phyloP scores from a whole-genome alignment of 2,797 vertebrate species.

The Coendou prehensilis region DNA sequence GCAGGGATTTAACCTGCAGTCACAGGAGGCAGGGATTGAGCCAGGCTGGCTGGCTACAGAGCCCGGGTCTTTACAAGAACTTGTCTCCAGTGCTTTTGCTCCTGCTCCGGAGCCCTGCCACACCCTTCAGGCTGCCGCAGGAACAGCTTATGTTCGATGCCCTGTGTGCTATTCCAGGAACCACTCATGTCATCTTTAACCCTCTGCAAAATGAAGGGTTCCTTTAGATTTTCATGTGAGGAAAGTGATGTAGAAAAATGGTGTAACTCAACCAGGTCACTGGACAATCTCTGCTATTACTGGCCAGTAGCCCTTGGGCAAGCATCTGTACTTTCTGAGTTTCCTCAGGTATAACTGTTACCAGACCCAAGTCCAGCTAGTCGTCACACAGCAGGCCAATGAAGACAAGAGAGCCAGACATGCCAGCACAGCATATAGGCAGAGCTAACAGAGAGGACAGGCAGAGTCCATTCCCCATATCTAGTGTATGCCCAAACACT shows the following conservation, averaged over 20 bases:
- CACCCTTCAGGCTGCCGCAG: not conserved
- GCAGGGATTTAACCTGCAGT: not conserved
- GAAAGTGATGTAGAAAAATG: not conserved
- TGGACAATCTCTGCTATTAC: not conserved
- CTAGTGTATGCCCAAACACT: not conserved
- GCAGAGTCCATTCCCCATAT: too few species aligned
- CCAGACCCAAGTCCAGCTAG: not conserved
- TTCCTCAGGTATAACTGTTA: not conserved
- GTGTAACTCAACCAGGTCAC: rapidly evolving
- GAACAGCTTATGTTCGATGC: not conserved
- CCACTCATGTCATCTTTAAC: not conserved
- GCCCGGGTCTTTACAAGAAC: not conserved
- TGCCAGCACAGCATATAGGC: not conserved
- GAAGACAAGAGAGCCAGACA: not conserved
- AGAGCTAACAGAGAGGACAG: not conserved
- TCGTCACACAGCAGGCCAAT: not conserved
- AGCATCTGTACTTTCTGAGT: not conserved
- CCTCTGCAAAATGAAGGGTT: not conserved
- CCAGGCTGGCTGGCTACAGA: not conserved
- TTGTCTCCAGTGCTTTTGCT: not conserved
- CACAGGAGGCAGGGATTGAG: not conserved
- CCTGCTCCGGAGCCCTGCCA: not conserved
- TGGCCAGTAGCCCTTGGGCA: not conserved
- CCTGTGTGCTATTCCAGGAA: not conserved
- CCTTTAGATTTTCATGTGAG: not conserved